phyloP scores from a whole-genome alignment of 2,888 invertebrate species.

The Ceramica pisi region DNA sequence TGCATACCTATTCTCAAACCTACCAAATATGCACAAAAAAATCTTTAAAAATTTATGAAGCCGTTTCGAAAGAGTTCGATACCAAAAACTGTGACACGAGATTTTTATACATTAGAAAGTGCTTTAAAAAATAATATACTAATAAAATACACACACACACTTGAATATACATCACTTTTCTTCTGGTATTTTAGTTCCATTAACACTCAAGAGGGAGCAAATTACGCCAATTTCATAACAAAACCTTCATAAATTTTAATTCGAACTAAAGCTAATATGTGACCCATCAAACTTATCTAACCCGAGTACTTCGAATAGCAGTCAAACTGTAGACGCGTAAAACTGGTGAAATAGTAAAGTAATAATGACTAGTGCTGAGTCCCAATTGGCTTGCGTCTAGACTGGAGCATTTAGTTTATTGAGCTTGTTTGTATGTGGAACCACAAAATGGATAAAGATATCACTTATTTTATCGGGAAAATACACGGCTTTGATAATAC shows the following conservation, averaged over 20 bases:
- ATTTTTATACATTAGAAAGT: no score
- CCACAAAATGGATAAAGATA: neutral
- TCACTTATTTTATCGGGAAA: neutral
- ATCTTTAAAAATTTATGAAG: no score
- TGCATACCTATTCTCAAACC: no score
- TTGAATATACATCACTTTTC: no score
- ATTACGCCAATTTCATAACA: neutral
- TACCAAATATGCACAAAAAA: no score
- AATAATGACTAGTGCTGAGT: conserved; percentile 18
- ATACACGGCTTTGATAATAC: neutral
- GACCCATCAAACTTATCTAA: conserved; percentile 35
- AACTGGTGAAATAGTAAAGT: conserved; percentile 34
- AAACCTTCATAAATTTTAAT: conserved; percentile 7
- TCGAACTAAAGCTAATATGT: conserved; percentile 18
- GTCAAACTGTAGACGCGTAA: conserved; percentile 18
- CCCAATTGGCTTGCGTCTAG: conserved; percentile 30
- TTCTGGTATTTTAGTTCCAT: no score
- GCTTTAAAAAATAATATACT: no score
- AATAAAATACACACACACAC: no score
- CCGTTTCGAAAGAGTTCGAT: no score
- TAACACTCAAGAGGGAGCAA: neutral
- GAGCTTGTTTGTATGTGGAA: neutral
- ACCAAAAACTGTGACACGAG: no score
- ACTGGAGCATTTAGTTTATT: conserved; percentile 14
- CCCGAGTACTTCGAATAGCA: conserved; percentile 2